Evolutionary conservation across 2,797 vertebrate species (phyloP), one percentile per base, ranked within the genome.

Genomic region (Acanthurus leucopareius): DNA sequence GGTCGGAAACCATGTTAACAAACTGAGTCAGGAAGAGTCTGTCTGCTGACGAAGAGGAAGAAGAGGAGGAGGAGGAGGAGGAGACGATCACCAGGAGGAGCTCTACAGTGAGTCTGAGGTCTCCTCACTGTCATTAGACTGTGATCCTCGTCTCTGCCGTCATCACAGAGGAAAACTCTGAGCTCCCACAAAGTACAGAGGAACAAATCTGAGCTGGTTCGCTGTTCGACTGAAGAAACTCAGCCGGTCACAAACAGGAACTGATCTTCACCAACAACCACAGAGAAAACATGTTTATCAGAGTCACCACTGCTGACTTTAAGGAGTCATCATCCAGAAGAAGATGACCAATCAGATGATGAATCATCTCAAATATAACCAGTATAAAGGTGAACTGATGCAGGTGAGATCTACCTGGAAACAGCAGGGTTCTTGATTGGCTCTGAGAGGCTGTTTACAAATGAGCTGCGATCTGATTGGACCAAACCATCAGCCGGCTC

Each of bases 41-140:
- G 64, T 25, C 53, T 65, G 44, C 73, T 17, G 82, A 65, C 13
- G n/a, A 75, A 17, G 82, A 65, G 10, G n/a, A 75, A 17, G 65
- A 45, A 47, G n/a, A 67, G 13, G 20, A 20, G n/a, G 51, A 40
- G 14, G 20, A 63, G 35, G 62, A 44, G 53, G 20, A 63, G 15
- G 22, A 14, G 22, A 22, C 11, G 45, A 64, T 10, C 35, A 51
- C 4, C 63, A 52, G 5, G 62, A 69, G 17, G 51, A 85, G 73
- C 49, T 28, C 25, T 45, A 49, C 54, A 60, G 44, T 13, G 61
- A 71, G 77, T 60, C 75, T 82, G 72, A 87, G 82, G 87, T 82
- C 74, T 88, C 74, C 65, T 82, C 76, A 58, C 77, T 78, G 78
- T 85, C 80, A 80, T 84, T 85, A 81, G 51, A 11, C 59, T 63